Evolutionary conservation across 2,113 vertebrate genomes (phyloP), one percentile per base, ranked within the genome.

Genomic region (Cairina moschata): DNA sequence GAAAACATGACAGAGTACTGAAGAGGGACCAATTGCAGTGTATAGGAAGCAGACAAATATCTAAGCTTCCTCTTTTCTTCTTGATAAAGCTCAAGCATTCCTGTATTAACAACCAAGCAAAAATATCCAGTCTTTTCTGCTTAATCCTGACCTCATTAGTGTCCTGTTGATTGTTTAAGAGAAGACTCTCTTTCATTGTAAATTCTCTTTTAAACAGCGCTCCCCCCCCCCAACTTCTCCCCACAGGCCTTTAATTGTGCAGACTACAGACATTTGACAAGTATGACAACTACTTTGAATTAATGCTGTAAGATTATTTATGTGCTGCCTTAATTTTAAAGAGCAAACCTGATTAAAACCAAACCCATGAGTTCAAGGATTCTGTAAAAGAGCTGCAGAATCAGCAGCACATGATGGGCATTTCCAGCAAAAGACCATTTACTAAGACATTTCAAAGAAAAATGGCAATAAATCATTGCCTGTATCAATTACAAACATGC

Each of bases 301-400:
- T 96, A 85, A 89, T 67, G 62, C 28, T 9, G 17, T 28, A 68
- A 82, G 44, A 95, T 93, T 95, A 93, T 94, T 95, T 96, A 91
- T 88, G 62, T 54, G 28, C 55, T 71, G 62, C 83, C 63, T 86
- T 90, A 92, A 96, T 97, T 96, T 79, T 96, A 58, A 95, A 92
- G 42, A 46, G 58, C 31, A 86, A 90, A 69, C n/a, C 46, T 93
- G 78, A 95, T 91, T 86, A 95, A 95, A 96, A 56, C 11, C 55
- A 90, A 91, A 86, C 36, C 23, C 12, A n/a, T 36, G 48, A 74
- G 16, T 54, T 86, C 31, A 58, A 67, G 23, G 31, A 82, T 91
- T 88, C 40, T 9, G 36, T 40, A 91, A 95, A 90, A 55, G 56
- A 89, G 29, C 46, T 82, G 42, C 71, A 83, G 63, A 83, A 56